phyloP scores from a whole-genome alignment of 2,888 invertebrate species.

The Aradus depressus region DNA sequence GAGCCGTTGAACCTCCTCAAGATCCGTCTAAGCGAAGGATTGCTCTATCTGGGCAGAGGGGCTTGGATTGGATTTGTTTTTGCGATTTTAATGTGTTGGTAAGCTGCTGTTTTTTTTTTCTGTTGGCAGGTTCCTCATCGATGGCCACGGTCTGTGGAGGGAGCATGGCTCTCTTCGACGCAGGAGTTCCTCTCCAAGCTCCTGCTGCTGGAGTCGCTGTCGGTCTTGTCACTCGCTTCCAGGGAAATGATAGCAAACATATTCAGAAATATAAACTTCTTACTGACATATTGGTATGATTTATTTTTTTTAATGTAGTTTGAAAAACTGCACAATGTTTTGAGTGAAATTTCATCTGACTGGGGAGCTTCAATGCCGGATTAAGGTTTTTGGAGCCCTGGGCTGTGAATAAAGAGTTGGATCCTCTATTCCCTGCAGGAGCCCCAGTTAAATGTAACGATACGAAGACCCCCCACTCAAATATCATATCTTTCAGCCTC shows the following conservation, averaged over 20 bases:
- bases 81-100: not conserved
- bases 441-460: too few species aligned
- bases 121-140: constrained; percentile 72
- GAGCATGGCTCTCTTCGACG: constrained; percentile 88
- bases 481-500: too few species aligned
- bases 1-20: not conserved
- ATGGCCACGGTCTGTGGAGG: constrained; percentile 98
- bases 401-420: too few species aligned
- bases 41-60: not conserved
- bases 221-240: constrained; percentile 61
- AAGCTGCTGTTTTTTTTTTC: not conserved
- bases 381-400: too few species aligned
- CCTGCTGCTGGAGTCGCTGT: constrained; percentile 91
- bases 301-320: too few species aligned
- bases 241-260: constrained; percentile 46
- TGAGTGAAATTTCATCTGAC: too few species aligned
- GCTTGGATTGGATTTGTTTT: not conserved
- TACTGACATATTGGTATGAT: constrained; percentile 76
- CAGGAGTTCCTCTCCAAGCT: constrained; percentile 71
- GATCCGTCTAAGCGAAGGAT: too few species aligned
- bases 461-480: too few species aligned
- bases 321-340: too few species aligned
- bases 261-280: constrained; percentile 68
- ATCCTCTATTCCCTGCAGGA: too few species aligned
- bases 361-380: too few species aligned